A percentile compares a stretch with the other conserved stretches of the same genome.
These are phyloP conservation scores for Platysternon megacephalum DNA, from an alignment of 2,113 vertebrate genomes.

Conservation along the genomic window DNA sequence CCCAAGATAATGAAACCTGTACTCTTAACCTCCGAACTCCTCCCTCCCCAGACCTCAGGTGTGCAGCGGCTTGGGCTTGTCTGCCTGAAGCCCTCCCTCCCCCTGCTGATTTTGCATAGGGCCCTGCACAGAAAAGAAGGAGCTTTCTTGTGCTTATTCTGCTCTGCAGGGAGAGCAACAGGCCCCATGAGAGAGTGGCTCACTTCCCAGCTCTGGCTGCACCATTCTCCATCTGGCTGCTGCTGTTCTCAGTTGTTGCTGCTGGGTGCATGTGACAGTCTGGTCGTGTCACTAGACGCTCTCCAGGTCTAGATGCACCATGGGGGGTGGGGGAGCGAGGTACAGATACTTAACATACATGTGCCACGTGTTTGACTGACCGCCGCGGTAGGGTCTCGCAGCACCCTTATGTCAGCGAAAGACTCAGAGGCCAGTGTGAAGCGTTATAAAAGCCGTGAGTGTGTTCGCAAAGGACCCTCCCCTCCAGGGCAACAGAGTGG, in stretches of 20 bases:
- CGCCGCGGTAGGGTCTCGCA: neutral
- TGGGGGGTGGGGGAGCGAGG: rapidly evolving
- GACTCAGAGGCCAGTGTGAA: neutral
- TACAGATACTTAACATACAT: neutral
- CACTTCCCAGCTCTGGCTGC: neutral
- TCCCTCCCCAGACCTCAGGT: neutral
- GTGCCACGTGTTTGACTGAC: neutral
- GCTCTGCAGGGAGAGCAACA: neutral
- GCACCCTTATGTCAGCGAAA: neutral
- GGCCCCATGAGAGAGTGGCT: neutral
- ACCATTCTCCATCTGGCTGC: neutral
- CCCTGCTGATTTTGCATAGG: neutral
- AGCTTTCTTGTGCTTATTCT: neutral
- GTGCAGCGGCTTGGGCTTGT: neutral
- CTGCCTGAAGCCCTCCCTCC: neutral
- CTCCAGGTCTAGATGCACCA: neutral
- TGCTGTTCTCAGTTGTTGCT: neutral
- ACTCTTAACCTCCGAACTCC: neutral
- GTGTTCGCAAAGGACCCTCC: neutral
- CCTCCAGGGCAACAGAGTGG: neutral
- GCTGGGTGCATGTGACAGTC: neutral
- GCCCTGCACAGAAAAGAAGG: neutral
- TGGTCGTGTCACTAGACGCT: neutral
- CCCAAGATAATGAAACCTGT: neutral
- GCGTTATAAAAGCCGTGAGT: neutral